These are phyloP conservation scores for Lepeophtheirus salmonis DNA, from an alignment of 1,140 invertebrate species.

Conservation along the genomic window DNA sequence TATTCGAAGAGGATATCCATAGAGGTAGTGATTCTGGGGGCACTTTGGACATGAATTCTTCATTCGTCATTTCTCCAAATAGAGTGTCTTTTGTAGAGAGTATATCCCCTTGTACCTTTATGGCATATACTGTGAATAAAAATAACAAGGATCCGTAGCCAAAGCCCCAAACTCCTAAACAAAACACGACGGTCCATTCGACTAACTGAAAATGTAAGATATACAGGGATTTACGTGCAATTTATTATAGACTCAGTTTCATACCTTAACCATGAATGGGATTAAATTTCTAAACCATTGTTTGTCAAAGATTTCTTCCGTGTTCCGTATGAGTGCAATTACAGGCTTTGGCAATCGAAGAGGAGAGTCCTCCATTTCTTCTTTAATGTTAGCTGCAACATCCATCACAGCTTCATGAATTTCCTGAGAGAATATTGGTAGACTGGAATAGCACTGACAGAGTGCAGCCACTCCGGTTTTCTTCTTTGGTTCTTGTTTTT, in stretches of 20 bases:
- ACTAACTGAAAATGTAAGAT: not conserved
- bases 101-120: not conserved
- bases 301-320: not conserved
- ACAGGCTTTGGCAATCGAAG: not conserved
- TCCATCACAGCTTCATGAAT: not conserved
- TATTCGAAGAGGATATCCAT: slow-evolving; percentile 6
- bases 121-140: not conserved
- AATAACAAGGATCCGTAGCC: slow-evolving; percentile 10
- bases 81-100: not conserved
- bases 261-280: not conserved
- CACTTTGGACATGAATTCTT: not conserved
- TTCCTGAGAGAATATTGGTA: not conserved
- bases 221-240: not conserved
- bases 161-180: slow-evolving; percentile 1
- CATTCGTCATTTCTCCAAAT: not conserved
- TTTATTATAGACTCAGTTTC: not conserved
- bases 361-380: not conserved
- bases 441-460: not conserved
- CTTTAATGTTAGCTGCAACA: not conserved
- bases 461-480: not conserved
- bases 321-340: not conserved
- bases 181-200: slow-evolving; percentile 9
- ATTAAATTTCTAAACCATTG: not conserved
- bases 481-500: not conserved
- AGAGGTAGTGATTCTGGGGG: not conserved